Base-by-base conservation (phyloP, 1,140 invertebrate genomes). In the Nasonia longicornis region DNA sequence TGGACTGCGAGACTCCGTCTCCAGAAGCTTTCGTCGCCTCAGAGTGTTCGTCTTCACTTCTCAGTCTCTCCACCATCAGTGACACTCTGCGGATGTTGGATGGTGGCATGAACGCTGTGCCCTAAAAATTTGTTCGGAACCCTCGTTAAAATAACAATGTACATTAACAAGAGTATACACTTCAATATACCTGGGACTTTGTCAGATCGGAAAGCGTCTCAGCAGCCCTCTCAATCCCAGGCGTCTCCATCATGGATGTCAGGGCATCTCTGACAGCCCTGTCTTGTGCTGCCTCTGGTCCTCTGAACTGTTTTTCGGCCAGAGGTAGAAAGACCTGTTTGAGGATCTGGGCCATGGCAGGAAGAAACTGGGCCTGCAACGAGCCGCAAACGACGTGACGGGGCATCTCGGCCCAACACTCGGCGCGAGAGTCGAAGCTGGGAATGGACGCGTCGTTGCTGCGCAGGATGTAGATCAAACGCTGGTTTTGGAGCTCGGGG, bases 401-500 rank as follows among this genome's bases (percentile, higher is more conserved):
- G 0, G 94, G 92, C 91, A 96, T 95, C 83, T 92, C 87, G 0
- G 89, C 87, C 48, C 90, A 85, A 42, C 93, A 93, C 42, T 92
- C 90, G 22, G 91, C 85, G 38, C 88, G 83, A 6, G 90, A 88
- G 22, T 91, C 88, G 80, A 92, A 93, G 14, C 73, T 86, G 0
- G 94, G 94, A 67, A 95, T 89, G 7, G 91, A 91, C 35, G 93
- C 90, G 35, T 93, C 93, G 10, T 87, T 90, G n/a, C 88, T 89
- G 66, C 95, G 91, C 79, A 95, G 84, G 75, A 96, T 92, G 86
- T 95, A 96, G 0, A 95, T 88, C 82, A 94, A 93, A 74, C 92
- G 92, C 0, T 89, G 89, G 29, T 93, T 92, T 0, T 89, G 86
- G 45, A 91, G 88, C 0, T 91, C 86, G 11, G 84, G 72, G 58